Evolutionary conservation across 2,888 invertebrate genomes (phyloP), one percentile per base, ranked within the genome.

Genomic region (Gortyna flavago): DNA sequence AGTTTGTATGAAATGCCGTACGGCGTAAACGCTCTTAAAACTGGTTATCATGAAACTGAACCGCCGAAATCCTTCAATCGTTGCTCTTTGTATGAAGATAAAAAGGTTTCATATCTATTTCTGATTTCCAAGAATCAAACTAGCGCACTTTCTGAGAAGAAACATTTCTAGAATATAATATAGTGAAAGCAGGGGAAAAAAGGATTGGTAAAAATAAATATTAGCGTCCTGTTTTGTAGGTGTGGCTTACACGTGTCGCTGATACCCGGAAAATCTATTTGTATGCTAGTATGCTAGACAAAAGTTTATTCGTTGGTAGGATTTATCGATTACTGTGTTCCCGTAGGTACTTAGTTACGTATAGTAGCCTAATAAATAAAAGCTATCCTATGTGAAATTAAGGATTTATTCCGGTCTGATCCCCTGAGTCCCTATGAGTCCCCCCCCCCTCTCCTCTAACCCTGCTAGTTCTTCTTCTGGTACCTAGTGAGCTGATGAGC

Each of bases 101-200:
- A 32, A 4, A 9, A 32, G 32, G 41, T 59, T 78, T 67, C n/a
- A 35, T 21, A 61, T 61, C 32, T 8, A 61, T 78, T 77, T 61
- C 21, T 35, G 35, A 11, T 51, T 61, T 79, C 35, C 13, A 21
- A 59, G 29, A 59, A 59, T 18, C 48, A 59, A 18, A 48, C 0
- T 41, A 32, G 13, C 21, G 11, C 1, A n/a, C 35, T 69, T 79
- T 41, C 61, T 25, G 8, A 29, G 21, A 35, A 32, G 8, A 18
- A 21, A 57, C 1, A 4, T 25, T 32, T 44, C 21, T 25, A 54
- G 32, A 41, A 41, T 41, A 41, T 32, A 35, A 4, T n/a, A 21
- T 16, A 32, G 21, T 32, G 11, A 1, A 44, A 25, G 1, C 35
- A 25, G 25, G 9, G 18, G 5, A 0, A 13, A 32, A 51, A 16